Evolutionary conservation across 2,888 invertebrate species (phyloP), one percentile per base, ranked within the genome.

Genomic region (Pharmacophagus antenor): DNA sequence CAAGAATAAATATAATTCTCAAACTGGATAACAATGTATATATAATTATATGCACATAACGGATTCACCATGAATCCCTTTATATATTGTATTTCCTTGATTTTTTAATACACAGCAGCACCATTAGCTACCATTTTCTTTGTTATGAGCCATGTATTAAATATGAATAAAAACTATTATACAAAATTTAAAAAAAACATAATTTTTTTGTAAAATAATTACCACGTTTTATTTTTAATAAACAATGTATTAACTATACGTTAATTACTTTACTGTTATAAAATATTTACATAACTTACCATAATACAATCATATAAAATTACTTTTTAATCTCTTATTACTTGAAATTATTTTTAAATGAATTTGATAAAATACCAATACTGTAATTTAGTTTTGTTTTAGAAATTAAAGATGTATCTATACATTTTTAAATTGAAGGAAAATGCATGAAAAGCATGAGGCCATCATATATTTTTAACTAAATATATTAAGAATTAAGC

Each of bases 41-140:
- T 37, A n/a, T 55, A 47, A 46, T 56, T 42, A 56, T 53, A 54
- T 53, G 25, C 21, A 44, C 49, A 59, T 61, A 56, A 61, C 55
- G 48, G 49, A 56, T 55, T 62, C 46, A 44, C 44, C 27, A 55
- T 61, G 62, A 62, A 54, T 53, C 44, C 48, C 54, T 63, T 55
- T 64, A 65, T 65, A 62, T 58, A 52, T 27, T 31, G 61, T 46
- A 63, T 64, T 66, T 65, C 64, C 66, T 66, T 56, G 58, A 65
- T 63, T 57, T 57, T 49, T 50, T 37, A 37, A 44, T n/a, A 50
- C 31, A 50, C 3, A 51, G 46, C 37, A 44, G 15, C 18, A 46
- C 20, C 23, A 37, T 51, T 47, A 46, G 31, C 20, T 10, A 56
- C 8, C 8, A 23, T 37, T 51, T 51, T 23, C 44, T n/a, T 44